phyloP scores from a whole-genome alignment of 53 echinoderm and acorn worm genomes.

The Antedon mediterranea region DNA sequence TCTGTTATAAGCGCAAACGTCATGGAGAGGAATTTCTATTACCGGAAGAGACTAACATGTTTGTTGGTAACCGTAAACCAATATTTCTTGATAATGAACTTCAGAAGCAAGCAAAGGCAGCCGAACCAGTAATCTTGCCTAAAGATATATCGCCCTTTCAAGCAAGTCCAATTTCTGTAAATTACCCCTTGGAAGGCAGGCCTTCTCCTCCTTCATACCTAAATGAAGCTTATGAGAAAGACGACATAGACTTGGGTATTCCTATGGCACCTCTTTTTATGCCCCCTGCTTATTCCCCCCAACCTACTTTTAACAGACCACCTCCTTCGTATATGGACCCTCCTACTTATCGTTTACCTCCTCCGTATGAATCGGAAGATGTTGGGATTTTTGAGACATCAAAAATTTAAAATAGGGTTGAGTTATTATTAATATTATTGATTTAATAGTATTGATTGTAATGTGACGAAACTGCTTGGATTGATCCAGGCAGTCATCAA shows the following conservation, averaged over 20 bases:
- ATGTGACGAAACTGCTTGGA: too few species aligned
- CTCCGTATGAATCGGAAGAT: constrained; percentile 11
- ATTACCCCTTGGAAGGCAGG: background rate
- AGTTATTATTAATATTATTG: too few species aligned
- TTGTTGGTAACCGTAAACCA: constrained; percentile 41
- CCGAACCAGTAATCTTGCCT: constrained; percentile 34
- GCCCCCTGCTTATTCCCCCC: constrained; percentile 8
- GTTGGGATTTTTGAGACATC: constrained; percentile 11
- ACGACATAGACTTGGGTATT: background rate
- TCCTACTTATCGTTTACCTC: constrained; percentile 14
- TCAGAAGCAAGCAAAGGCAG: background rate
- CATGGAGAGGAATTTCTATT: constrained; percentile 50
- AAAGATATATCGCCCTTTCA: constrained; percentile 35
- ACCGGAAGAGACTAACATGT: constrained; percentile 32
- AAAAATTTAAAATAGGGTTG: constrained; percentile 6
- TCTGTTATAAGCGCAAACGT: constrained; percentile 27
- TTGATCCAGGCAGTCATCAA: too few species aligned
- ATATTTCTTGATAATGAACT: constrained; percentile 39
- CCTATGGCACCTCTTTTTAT: background rate
- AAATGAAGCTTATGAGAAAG: background rate
- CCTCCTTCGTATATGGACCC: background rate
- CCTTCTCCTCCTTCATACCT: constrained; percentile 1
- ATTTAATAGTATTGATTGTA: too few species aligned
- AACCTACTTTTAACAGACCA: constrained; percentile 1
- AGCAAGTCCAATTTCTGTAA: constrained; percentile 1